These are phyloP conservation scores for Thymallus thymallus DNA, from an alignment of 2,113 vertebrate genomes.

Conservation along the genomic window DNA sequence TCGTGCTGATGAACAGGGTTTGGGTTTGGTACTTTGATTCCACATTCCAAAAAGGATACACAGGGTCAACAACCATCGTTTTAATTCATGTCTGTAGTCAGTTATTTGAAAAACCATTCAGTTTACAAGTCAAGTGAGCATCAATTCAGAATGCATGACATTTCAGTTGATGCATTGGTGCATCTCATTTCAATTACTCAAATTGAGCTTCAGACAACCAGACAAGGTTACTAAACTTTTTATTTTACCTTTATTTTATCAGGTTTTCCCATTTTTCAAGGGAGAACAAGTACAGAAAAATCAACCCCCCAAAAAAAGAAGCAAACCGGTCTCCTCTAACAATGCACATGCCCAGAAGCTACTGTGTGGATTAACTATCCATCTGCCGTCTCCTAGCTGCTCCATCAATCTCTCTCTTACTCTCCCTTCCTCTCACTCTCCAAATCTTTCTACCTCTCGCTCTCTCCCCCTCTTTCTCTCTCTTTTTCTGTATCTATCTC, in stretches of 20 bases:
- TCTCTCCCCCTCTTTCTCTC: not conserved
- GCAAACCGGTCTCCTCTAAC: not conserved
- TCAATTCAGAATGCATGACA: not conserved
- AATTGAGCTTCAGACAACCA: not conserved
- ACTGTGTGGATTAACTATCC: constrained; percentile 4
- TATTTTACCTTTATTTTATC: too few relatives aligned
- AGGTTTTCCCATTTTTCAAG: not conserved
- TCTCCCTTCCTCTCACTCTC: not conserved
- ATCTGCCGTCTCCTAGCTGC: not conserved
- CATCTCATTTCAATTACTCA: not conserved
- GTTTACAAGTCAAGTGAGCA: not conserved
- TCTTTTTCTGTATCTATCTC: not conserved
- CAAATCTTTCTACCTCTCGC: not conserved
- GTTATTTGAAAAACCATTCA: not conserved
- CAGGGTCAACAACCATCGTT: not conserved
- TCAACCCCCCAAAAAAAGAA: not conserved
- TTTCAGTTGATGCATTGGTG: not conserved
- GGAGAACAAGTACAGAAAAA: not conserved
- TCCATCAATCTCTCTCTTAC: not conserved
- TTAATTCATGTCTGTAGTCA: not conserved
- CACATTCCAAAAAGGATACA: not conserved
- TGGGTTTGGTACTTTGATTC: not conserved
- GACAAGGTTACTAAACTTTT: not conserved
- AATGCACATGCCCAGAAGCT: constrained; percentile 1
- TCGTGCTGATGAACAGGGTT: not conserved